phyloP scores from a whole-genome alignment of 1,140 invertebrate genomes.

The Tetramorium parvispinum region DNA sequence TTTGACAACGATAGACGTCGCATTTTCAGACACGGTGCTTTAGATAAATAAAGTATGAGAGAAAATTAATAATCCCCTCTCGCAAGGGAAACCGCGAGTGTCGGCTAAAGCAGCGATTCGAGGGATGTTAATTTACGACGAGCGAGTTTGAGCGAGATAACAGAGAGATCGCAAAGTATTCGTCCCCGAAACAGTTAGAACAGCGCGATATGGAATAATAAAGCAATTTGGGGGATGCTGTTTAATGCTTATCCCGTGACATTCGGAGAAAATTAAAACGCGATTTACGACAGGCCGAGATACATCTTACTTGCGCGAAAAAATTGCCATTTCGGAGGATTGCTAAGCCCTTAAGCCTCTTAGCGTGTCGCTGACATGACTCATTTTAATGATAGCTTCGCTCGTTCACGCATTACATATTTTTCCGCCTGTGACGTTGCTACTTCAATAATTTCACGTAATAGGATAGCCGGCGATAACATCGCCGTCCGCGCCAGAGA shows the following conservation, averaged over 20 bases:
- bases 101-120: constrained; percentile 3
- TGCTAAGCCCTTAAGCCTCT: constrained; percentile 80
- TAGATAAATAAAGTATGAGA: not conserved
- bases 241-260: constrained; percentile 74
- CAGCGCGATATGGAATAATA: constrained; percentile 42
- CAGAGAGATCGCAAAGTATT: constrained; percentile 9
- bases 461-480: constrained; percentile 31
- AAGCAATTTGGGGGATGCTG: constrained; percentile 64
- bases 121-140: constrained; percentile 34
- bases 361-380: constrained; percentile 66
- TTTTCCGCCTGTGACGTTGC: constrained; percentile 17
- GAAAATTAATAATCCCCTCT: constrained; percentile 8
- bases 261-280: constrained; percentile 63
- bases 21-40: not conserved
- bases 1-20: not conserved
- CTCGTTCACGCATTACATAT: constrained; percentile 47
- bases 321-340: constrained; percentile 73
- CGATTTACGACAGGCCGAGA: constrained; percentile 78
- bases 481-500: not conserved
- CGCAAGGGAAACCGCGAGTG: not conserved
- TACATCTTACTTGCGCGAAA: constrained; percentile 74
- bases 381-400: constrained; percentile 68
- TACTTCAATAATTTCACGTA: constrained; percentile 55
- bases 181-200: not conserved
- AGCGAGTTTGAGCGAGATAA: constrained; percentile 26